Conservation (phyloP, 2,113 vertebrate species). For the western clawed frog (Xenopus tropicalis) region DNA sequence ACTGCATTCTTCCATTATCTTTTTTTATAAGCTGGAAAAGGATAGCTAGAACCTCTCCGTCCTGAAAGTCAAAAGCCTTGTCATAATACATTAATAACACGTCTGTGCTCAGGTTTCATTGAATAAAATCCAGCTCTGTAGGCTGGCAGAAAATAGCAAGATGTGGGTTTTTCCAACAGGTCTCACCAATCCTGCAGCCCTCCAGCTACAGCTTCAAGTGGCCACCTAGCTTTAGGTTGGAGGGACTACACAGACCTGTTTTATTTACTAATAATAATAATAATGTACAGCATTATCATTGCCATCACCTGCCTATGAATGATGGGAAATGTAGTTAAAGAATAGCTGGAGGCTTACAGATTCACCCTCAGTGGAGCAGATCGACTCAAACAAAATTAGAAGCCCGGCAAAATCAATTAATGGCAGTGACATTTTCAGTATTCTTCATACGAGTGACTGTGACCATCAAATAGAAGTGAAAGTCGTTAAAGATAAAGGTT, state of each 20-base stretch:
- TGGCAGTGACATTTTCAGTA: neutral
- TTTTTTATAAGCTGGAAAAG: constrained; percentile 51
- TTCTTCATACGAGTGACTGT: neutral
- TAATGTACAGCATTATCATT: too few species aligned
- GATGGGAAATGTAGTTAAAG: too few species aligned
- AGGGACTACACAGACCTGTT: too few species aligned
- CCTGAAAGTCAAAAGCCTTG: constrained; percentile 64
- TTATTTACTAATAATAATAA: too few species aligned
- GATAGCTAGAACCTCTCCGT: constrained; percentile 60
- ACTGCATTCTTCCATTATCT: constrained; percentile 69
- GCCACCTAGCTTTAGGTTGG: too few species aligned
- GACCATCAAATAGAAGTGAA: neutral
- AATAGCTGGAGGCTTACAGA: too few species aligned
- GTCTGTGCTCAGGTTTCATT: constrained; percentile 58
- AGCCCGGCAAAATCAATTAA: neutral
- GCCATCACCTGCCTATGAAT: too few species aligned
- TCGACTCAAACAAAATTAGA: neutral
- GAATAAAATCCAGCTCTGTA: constrained; percentile 52
- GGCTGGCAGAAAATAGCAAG: constrained; percentile 12
- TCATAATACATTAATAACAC: constrained; percentile 72
- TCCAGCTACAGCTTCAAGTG: neutral
- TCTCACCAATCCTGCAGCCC: neutral
- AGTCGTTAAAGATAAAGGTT: neutral
- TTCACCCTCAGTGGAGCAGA: too few species aligned
- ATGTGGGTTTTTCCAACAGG: neutral